Evolutionary conservation across 37 sponge, comb jelly and placozoan genomes (phyloP), one percentile per base, ranked within the genome.

Genomic region (Beroe ovata): DNA sequence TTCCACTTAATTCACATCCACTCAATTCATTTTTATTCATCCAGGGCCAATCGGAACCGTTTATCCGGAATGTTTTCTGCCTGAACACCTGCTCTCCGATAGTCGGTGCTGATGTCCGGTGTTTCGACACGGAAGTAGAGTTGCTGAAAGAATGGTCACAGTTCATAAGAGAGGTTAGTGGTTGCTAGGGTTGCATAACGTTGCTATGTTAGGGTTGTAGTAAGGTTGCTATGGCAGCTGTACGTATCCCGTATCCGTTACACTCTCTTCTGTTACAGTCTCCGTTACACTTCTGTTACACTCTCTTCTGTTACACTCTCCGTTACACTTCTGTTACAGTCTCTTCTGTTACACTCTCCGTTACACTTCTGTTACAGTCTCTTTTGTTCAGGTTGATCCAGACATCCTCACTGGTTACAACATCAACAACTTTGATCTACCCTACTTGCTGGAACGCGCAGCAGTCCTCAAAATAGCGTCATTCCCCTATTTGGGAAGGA

Each of bases 371-470:
- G n/a, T n/a, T n/a, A n/a, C n/a, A n/a, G n/a, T n/a, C n/a, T n/a
- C n/a, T n/a, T n/a, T n/a, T n/a, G n/a, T n/a, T 16, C 63, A 62
- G 63, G 92, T 94, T 29, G 99, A 97, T 47, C 96, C 99, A 60
- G 99, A 97, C 63, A 92, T 97, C 60, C 92, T 97, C 60, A 97
- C 99, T 40, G 99, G 99, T 0, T 97, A 97, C 92, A 97, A 97
- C 71, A 95, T 97, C 60, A 89, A 94, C 69, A 97, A 97, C 90
- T 97, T 95, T 90, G 96, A 95, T 89, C 89, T 97, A 8, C 99
- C 99, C 0, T 97, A 97, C 89, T 94, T 97, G 32, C 89, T 97
- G 38, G 95, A 97, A 88, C 62, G 99, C 81, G 94, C 96, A 0
- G 92, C 89, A 39, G 90, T 93, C 32, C 90, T 97, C 8, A 93